Base-by-base conservation (phyloP, 2,113 vertebrate genomes). In the Coptodon rendalli region DNA sequence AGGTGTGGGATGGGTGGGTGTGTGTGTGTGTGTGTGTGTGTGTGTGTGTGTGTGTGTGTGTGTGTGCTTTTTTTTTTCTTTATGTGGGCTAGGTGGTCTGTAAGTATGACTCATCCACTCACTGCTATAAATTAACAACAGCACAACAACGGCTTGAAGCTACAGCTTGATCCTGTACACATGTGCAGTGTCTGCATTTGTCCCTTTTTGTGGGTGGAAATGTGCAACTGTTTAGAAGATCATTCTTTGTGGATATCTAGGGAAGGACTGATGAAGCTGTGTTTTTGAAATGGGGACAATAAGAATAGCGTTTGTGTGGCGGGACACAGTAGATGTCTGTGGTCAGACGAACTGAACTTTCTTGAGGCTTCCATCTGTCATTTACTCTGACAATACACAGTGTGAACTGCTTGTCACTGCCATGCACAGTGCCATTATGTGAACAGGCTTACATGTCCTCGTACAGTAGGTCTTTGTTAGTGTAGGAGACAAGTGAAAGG, bases 381-480 rank as follows among this genome's bases (percentile, higher is more conserved):
- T 83, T 82, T 85, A 82, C 52, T 81, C 79, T 86, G 83, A 88
- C 90, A 92, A 63, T 91, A 86, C 92, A 85, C 50, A 61, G 73
- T 84, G 86, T 84, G 85, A 79, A 61, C 86, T 63, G 88, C 91
- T 84, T 90, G 92, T 94, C 89, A 90, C 92, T 68, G 87, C 87
- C 89, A 84, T 16, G 87, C 83, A 89, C 93, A 59, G 85, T 81
- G 80, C 83, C 80, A 29, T 90, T 92, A 89, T 92, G 91, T 90
- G 63, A 85, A 87, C 85, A 84, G 66, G 52, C 86, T 89, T 91
- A 87, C 89, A 89, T 90, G 80, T 87, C 61, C 12, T 48, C 24
- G 40, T 90, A 94, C 90, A 93, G 90, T 92, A 61, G 73, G 71
- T 63, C 91, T 93, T 94, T 94, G 89, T 92, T 84, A 12, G 81